Base-by-base conservation (phyloP, 2,888 invertebrate genomes). In the Microlaimidae sp. region DNA sequence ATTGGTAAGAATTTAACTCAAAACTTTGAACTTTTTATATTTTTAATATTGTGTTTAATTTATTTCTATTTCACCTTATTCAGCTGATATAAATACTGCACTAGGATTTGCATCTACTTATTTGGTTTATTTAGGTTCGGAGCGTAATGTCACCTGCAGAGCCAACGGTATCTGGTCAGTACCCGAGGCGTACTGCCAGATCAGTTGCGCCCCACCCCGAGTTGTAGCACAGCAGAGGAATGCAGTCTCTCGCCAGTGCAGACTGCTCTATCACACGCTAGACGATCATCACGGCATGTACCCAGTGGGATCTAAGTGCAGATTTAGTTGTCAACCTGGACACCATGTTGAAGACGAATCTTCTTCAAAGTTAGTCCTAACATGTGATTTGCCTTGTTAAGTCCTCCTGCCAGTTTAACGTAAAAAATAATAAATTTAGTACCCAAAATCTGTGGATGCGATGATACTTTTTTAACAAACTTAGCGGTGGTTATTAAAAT, bases 241-340 rank as follows among this genome's bases (percentile, higher is more conserved):
- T n/a, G 17, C 50, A 3, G 4, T 50, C 13, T 38, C 50, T 4
- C 4, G 25, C 3, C 50, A 50, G 17, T 50, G 50, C 25, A 4
- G 50, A 4, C 5, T 50, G 19, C 27, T n/a, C 3, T 38, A 38
- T 24, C 40, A 19, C 10, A 32, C 7, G n/a, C 4, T 50, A 13
- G 50, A 48, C 41, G n/a, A n/a, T n/a, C n/a, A n/a, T n/a, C 17
- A 13, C 10, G 17, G 32, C 32, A 32, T 32, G 32, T 55, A 23
- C 28, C 51, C 51, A n/a, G 28, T 51, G 3, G 51, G 51, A 2
- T 21, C 51, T 24, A 4, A 25, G 17, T 51, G 51, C 43, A 51
- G 43, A 24, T 51, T 42, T 17, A 25, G n/a, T 4, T 55, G 55
- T 47, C n/a, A 19, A 17, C 55, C 53, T n/a, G 53, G 52, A n/a